phyloP scores from a whole-genome alignment of 2,797 vertebrate genomes.

The Oceanodroma leucorhoa region DNA sequence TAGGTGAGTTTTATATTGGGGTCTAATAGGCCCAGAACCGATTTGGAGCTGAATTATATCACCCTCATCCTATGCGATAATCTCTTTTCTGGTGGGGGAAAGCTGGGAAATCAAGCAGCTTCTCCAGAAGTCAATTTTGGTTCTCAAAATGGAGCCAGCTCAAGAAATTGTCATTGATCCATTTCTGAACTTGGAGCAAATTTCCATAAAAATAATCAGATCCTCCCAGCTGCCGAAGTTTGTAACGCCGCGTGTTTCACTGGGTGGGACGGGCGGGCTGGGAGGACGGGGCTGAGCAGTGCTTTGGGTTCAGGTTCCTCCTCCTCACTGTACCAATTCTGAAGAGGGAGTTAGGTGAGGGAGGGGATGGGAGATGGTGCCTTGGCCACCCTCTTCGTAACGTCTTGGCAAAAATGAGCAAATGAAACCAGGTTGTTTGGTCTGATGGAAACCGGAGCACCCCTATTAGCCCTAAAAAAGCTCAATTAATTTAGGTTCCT shows the following conservation, averaged over 20 bases:
- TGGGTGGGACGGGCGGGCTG: background rate
- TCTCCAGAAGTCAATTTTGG: slow-evolving; percentile 59
- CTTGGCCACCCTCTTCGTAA: background rate
- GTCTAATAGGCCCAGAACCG: slow-evolving; percentile 41
- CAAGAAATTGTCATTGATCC: slow-evolving; percentile 64
- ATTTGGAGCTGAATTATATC: slow-evolving; percentile 21
- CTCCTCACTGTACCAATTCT: background rate
- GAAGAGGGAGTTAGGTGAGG: background rate
- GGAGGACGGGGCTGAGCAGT: background rate
- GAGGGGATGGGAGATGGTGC: background rate
- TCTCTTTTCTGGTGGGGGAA: slow-evolving; percentile 29
- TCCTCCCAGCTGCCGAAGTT: background rate
- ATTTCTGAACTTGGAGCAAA: slow-evolving; percentile 39
- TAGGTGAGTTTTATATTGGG: slow-evolving; percentile 37
- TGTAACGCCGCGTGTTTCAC: background rate
- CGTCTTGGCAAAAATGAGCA: background rate
- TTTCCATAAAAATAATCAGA: slow-evolving; percentile 64
- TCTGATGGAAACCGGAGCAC: background rate
- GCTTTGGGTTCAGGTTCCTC: background rate
- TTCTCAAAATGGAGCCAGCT: slow-evolving; percentile 36
- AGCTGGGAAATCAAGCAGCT: slow-evolving; percentile 44
- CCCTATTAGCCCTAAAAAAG: background rate
- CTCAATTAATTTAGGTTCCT: background rate
- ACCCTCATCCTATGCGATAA: background rate
- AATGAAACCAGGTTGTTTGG: background rate